A percentile compares a stretch with the other conserved stretches of the same genome.
phyloP scores from a whole-genome alignment of 92 coral and sea anemone genomes.

The Zoanthus solanderi region DNA sequence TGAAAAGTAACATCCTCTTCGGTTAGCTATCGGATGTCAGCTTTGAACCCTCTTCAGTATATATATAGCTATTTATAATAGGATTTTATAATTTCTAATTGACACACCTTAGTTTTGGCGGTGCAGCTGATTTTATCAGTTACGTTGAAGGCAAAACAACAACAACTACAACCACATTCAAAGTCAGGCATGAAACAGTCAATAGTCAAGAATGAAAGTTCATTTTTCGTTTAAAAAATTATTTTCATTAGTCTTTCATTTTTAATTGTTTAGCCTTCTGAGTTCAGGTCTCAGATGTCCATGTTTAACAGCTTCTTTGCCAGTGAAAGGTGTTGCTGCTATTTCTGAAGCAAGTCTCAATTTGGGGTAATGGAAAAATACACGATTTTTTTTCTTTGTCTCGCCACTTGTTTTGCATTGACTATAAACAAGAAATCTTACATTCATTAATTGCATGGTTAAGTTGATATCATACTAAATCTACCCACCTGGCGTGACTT shows the following conservation, averaged over 20 bases:
- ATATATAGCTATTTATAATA: not conserved
- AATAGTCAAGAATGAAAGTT: not conserved
- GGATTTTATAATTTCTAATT: constrained; percentile 1
- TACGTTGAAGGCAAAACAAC: not conserved
- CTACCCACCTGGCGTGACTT: not conserved
- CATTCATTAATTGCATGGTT: not conserved
- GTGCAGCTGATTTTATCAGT: not conserved
- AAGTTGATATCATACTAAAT: not conserved
- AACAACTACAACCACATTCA: not conserved
- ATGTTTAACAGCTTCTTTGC: not conserved
- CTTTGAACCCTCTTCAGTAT: not conserved
- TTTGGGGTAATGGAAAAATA: not conserved
- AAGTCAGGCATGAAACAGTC: not conserved
- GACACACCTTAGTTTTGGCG: not conserved
- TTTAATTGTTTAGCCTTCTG: not conserved
- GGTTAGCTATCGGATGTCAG: not conserved
- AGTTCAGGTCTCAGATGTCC: not conserved
- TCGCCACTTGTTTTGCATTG: not conserved
- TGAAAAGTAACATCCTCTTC: not conserved
- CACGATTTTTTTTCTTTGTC: not conserved
- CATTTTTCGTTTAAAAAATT: not conserved
- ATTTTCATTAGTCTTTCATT: not conserved
- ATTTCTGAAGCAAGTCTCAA: not conserved
- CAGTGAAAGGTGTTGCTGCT: not conserved
- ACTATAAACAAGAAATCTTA: not conserved